Conservation (phyloP, 1,140 invertebrate genomes). For the Probaryconus sp. region DNA sequence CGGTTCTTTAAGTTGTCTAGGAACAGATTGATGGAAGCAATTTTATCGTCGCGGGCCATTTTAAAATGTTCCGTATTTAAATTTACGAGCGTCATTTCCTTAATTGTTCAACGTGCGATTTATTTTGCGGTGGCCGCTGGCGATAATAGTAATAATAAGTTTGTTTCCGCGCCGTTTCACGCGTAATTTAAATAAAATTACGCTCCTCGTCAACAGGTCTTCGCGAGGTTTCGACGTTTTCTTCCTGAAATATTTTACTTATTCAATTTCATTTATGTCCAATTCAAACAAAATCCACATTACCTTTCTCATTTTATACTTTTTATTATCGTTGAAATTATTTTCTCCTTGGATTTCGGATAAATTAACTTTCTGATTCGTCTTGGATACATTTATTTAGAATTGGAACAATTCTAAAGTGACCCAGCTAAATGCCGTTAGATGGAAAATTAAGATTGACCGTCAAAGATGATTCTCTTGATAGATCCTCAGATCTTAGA, state of each 20-base stretch:
- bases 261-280: too few relatives aligned
- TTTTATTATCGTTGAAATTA: too few relatives aligned
- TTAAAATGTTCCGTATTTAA: slow-evolving; percentile 68
- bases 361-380: too few relatives aligned
- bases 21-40: slow-evolving; percentile 73
- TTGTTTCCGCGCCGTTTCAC: neutral
- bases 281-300: neutral
- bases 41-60: slow-evolving; percentile 67
- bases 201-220: slow-evolving; percentile 27
- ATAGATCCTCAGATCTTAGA: slow-evolving; percentile 26
- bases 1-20: slow-evolving; percentile 69
- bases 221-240: slow-evolving; percentile 4
- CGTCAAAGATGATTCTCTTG: slow-evolving; percentile 45
- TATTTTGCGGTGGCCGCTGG: slow-evolving; percentile 58
- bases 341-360: too few relatives aligned
- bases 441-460: slow-evolving; percentile 53
- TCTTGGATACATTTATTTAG: slow-evolving; percentile 25
- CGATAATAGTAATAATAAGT: slow-evolving; percentile 22
- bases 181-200: slow-evolving; percentile 32
- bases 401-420: slow-evolving; percentile 64
- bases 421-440: slow-evolving; percentile 44
- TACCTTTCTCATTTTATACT: slow-evolving; percentile 30
- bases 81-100: slow-evolving; percentile 75
- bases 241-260: slow-evolving; percentile 9
- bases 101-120: slow-evolving; percentile 70